Evolutionary conservation across 2,888 invertebrate genomes (phyloP), one percentile per base, ranked within the genome.

Genomic region (Cenopis cana): DNA sequence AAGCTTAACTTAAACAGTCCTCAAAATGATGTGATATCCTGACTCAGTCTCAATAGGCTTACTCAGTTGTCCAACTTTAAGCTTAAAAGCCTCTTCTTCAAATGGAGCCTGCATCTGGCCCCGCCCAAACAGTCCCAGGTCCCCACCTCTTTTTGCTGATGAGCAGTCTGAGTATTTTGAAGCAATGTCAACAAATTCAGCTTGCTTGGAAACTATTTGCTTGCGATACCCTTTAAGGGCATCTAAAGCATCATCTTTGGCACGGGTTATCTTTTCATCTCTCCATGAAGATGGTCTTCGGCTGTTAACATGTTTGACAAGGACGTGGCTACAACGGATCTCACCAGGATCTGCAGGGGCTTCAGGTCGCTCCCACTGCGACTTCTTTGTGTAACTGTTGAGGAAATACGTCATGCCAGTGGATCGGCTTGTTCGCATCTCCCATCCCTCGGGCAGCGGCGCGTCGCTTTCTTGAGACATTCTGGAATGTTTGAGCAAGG

Each of bases 61-160:
- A 76, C 98, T 98, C 73, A 99, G 92, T 88, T 99, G 98, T 10
- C 98, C 99, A 36, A 99, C 96, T 92, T 98, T 97, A 57, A 99
- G 93, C 65, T 96, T 96, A 88, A 98, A 99, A 0, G 99, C 96
- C 56, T 98, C 99, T 77, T 99, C 98, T 89, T 99, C 99, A 88
- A 99, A 99, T 0, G 99, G 97, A 76, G 97, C 97, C 89, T 99
- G 99, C 99, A 99, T 99, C 75, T 98, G 97, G 3, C 98, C 95
- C 76, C 97, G 95, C 11, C 96, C 96, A 89, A 99, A 99, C 76
- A 96, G 95, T 0, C 99, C 99, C 73, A 99, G 94, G 87, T 99
- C 99, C 0, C 99, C 99, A 10, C 98, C 98, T 41, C 97, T 95
- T 81, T 98, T 98, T 0, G 99, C 99, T 0, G 99, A 99, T 74